phyloP scores from a whole-genome alignment of 2,113 vertebrate species.

The Aleadryas rufinucha region DNA sequence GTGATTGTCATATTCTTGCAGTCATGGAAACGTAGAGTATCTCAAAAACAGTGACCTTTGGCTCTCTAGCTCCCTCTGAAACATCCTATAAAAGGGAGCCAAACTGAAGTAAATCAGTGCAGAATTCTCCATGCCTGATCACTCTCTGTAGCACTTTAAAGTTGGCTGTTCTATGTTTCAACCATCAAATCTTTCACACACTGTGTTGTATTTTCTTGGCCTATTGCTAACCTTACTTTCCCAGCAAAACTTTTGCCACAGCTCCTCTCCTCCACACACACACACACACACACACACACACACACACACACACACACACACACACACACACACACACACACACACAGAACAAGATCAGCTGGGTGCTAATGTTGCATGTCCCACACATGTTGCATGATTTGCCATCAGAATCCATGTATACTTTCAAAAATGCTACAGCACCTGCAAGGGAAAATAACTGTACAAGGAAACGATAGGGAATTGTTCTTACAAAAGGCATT shows the following conservation, averaged over 20 bases:
- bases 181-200: neutral
- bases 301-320: neutral
- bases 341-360: neutral
- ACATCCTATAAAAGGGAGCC: neutral
- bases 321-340: neutral
- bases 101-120: neutral
- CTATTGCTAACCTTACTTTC: neutral
- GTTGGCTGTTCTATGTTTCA: neutral
- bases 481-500: neutral
- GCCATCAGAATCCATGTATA: neutral
- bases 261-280: neutral
- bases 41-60: constrained; percentile 40
- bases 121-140: neutral
- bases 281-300: neutral
- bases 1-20: constrained; percentile 56
- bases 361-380: neutral
- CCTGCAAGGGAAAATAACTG: neutral
- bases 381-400: neutral
- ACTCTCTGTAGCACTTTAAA: neutral
- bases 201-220: neutral
- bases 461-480: fast-evolving
- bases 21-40: constrained; percentile 9
- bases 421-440: neutral
- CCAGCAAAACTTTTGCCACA: neutral
- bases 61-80: neutral